Evolutionary conservation across 2,113 vertebrate genomes (phyloP).

Genomic region (Antechinus flavipes): DNA sequence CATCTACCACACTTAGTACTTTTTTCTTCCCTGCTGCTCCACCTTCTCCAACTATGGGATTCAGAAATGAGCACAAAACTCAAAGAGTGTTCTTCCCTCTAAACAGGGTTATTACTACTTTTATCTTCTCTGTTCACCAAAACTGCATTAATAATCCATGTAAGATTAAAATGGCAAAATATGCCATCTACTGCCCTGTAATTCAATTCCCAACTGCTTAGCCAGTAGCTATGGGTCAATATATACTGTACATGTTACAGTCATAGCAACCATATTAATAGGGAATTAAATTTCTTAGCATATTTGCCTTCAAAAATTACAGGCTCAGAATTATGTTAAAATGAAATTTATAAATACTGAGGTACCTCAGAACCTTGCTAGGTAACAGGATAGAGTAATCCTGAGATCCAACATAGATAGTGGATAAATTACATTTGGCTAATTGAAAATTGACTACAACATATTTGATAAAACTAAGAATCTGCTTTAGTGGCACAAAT

Average conservation of each 20-base stretch:
- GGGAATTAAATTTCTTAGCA: background rate
- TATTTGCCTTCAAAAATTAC: background rate
- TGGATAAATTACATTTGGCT: background rate
- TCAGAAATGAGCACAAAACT: background rate
- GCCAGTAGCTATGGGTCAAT: background rate
- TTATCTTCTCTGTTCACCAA: background rate
- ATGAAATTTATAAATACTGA: slow-evolving; percentile 31
- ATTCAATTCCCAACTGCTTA: background rate
- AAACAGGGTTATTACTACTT: background rate
- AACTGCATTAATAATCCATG: background rate
- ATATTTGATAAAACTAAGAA: background rate
- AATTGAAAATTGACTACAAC: rapidly evolving
- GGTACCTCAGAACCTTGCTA: slow-evolving; percentile 50
- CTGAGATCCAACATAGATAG: background rate
- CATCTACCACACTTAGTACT: background rate
- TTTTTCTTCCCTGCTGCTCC: background rate
- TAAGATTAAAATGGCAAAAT: background rate
- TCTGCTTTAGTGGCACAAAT: rapidly evolving
- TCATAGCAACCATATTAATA: background rate
- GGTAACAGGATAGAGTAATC: slow-evolving; percentile 21
- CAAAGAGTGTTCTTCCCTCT: background rate
- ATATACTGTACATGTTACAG: background rate
- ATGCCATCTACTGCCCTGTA: background rate
- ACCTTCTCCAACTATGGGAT: background rate
- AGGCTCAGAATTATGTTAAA: slow-evolving; percentile 29